Base-by-base conservation (phyloP, 2,797 vertebrate species). In the Lacerta bilineata region DNA sequence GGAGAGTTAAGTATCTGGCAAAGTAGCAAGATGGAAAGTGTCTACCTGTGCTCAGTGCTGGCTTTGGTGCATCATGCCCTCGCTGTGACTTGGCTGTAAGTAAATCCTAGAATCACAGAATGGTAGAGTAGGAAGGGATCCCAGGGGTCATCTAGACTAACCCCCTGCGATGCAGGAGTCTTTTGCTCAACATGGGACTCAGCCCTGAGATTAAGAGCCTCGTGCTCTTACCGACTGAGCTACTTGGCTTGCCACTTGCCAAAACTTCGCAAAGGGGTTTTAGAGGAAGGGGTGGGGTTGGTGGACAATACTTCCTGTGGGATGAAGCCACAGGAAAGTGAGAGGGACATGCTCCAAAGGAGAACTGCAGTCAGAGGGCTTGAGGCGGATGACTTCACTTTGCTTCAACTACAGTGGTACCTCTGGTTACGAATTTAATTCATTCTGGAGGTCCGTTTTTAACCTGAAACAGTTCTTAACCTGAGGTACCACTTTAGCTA, bases 41-140 rank as follows among this genome's bases (percentile, higher is more conserved):
- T 91, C 61, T 80, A 86, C 83, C 83, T 93, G 68, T 83, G 78
- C 0, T 0, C 7, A 33, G 18, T 66, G 50, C 43, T 90, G 83
- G 46, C 85, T 83, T 86, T 59, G 0, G 0, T 3, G 78, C 88
- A 71, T 46, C 80, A 43, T 0, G 0, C 41, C 0, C 0, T 86
- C 79, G 86, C 86, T 0, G 0, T 91, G 89, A 87, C 87, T 69
- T 94, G 93, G 86, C 86, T 95, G 90, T 89, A 83, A 93, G 83
- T 68, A 82, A 29, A 9, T 23, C 84, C 68, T 87, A 55, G 50
- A 55, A 55, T 15, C 50, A 55, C 50, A 15, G 50, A 55, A 55
- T 4, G 50, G 50, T 1, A 55, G 11, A 55, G 50, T 15, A 55
- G 50, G 50, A 55, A 55, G 50, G 50, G 50, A 55, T 1, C 50